Percentiles rank a stretch among this genome's conserved stretches.
These are phyloP conservation scores for Tragelaphus oryx DNA, from an alignment of 2,797 vertebrate species.

Conservation along the genomic window DNA sequence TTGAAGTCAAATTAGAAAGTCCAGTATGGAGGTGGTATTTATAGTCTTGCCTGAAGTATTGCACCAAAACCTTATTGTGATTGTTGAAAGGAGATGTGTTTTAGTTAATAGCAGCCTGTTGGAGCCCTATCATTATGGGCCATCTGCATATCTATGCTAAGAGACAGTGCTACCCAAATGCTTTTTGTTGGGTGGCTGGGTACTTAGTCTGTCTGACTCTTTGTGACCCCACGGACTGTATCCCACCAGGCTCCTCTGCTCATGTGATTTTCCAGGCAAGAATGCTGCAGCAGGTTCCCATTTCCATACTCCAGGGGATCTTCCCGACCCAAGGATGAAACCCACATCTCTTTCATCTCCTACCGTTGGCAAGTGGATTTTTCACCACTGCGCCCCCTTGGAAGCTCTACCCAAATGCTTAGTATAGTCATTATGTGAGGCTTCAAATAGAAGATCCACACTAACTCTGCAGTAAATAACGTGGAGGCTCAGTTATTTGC, in stretches of 20 bases:
- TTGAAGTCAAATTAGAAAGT: constrained; percentile 52
- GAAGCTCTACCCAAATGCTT: neutral
- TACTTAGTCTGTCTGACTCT: neutral
- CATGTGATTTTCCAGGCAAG: neutral
- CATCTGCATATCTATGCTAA: neutral
- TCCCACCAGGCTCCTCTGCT: neutral
- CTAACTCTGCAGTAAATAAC: neutral
- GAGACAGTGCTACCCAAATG: neutral
- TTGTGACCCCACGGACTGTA: neutral
- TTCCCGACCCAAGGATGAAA: neutral
- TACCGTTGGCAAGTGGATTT: neutral
- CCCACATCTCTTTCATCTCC: neutral
- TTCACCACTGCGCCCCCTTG: neutral
- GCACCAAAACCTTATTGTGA: constrained; percentile 13
- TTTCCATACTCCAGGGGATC: neutral
- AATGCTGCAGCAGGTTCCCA: neutral
- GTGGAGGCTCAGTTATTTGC: neutral
- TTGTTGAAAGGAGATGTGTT: constrained; percentile 35
- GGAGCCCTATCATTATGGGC: neutral
- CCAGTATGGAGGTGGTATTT: neutral
- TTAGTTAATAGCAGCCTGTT: neutral
- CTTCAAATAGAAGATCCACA: constrained; percentile 4
- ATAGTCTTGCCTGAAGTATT: neutral
- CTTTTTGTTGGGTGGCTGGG: neutral
- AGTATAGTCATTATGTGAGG: neutral